Percentiles rank a stretch among this genome's conserved stretches.
Evolutionary conservation across 2,888 invertebrate genomes (phyloP).

Genomic region (Argynnis bischoffii): DNA sequence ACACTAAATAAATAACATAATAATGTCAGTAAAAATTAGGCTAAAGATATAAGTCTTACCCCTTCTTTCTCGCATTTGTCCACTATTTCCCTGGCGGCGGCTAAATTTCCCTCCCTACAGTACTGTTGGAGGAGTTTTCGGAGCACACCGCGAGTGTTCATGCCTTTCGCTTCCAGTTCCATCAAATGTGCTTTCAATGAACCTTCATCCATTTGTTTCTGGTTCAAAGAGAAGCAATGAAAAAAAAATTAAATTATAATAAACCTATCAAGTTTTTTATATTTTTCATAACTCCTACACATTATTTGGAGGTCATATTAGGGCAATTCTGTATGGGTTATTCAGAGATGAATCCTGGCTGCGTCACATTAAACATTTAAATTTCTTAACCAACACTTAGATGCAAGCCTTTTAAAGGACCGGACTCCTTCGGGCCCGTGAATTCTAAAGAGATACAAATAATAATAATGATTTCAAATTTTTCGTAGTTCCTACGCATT

Average conservation of each 20-base stretch:
- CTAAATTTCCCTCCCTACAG: slow-evolving; percentile 79
- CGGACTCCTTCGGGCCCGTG: too few relatives aligned
- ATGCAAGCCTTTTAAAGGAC: too few relatives aligned
- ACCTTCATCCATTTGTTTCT: slow-evolving; percentile 84
- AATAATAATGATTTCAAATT: too few relatives aligned
- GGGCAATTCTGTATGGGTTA: too few relatives aligned
- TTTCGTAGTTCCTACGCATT: too few relatives aligned
- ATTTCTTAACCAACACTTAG: too few relatives aligned
- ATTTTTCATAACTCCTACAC: too few relatives aligned
- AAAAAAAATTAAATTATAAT: not conserved
- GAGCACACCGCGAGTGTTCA: slow-evolving; percentile 86
- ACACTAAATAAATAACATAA: not conserved
- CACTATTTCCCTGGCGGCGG: slow-evolving; percentile 80
- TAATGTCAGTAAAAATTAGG: not conserved
- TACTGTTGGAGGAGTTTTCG: slow-evolving; percentile 83
- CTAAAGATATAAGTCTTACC: slow-evolving; percentile 51
- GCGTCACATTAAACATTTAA: too few relatives aligned
- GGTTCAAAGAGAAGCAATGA: slow-evolving; percentile 1
- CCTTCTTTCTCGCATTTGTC: slow-evolving; percentile 76
- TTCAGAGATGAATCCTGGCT: too few relatives aligned
- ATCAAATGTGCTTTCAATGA: slow-evolving; percentile 84
- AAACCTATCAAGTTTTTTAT: too few relatives aligned
- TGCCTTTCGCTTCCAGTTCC: slow-evolving; percentile 85
- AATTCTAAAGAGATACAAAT: too few relatives aligned
- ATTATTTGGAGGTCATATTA: too few relatives aligned